Evolutionary conservation across 2,113 vertebrate species (phyloP).

Genomic region (Periophthalmus modestus): DNA sequence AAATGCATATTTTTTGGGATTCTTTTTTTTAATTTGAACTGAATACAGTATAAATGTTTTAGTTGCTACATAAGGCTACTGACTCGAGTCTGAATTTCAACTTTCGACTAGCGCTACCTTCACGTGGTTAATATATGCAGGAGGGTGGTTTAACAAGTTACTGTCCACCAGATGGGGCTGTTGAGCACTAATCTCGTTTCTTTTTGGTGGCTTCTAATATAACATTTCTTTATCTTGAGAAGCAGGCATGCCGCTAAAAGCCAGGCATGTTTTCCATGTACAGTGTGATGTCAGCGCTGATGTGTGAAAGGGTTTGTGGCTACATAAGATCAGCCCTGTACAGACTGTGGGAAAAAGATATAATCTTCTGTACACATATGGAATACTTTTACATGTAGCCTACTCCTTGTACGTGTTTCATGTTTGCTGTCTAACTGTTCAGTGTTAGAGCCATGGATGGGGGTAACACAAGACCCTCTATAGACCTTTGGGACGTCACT

Average conservation of each 20-base stretch:
- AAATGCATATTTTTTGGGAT: neutral
- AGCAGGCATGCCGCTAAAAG: neutral
- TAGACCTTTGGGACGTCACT: neutral
- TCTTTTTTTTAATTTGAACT: neutral
- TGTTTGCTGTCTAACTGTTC: constrained; percentile 5
- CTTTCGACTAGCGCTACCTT: no score
- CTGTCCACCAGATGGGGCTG: neutral
- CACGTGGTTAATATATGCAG: no score
- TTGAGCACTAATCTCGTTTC: neutral
- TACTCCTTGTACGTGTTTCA: neutral
- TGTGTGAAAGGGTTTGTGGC: constrained; percentile 12
- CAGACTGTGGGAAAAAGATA: neutral
- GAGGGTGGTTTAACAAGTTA: no score
- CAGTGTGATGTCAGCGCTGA: neutral
- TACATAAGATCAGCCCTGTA: neutral
- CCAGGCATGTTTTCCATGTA: neutral
- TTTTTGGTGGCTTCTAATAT: neutral
- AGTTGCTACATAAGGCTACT: no score
- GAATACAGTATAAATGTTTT: no score
- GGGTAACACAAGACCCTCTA: neutral
- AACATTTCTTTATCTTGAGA: neutral
- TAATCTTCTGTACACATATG: neutral
- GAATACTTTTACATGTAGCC: constrained; percentile 12
- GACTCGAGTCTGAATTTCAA: neutral
- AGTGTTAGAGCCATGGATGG: neutral